A percentile compares a stretch with the other conserved stretches of the same genome.
Evolutionary conservation across 2,797 vertebrate genomes (phyloP).

Genomic region (Phataginus tricuspis): DNA sequence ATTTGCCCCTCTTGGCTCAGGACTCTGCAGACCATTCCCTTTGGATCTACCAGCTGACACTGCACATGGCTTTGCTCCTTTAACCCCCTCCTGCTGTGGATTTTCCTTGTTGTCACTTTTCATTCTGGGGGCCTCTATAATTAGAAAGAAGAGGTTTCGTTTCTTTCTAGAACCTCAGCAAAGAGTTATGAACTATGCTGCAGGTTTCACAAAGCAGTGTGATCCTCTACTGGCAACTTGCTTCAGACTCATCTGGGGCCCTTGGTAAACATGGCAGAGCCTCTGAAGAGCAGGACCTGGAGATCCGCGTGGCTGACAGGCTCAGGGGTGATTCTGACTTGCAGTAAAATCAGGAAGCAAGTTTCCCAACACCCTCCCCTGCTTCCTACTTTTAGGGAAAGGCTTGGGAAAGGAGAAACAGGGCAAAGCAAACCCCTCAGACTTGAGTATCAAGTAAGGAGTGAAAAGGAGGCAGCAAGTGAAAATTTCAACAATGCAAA

Average conservation of each 20-base stretch:
- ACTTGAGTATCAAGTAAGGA: not conserved
- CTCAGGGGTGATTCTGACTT: not conserved
- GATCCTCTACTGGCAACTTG: not conserved
- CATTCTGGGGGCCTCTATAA: slow-evolving; percentile 69
- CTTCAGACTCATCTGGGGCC: not conserved
- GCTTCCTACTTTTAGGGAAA: slow-evolving; percentile 50
- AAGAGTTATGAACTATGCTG: not conserved
- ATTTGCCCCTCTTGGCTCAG: slow-evolving; percentile 31
- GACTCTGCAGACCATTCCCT: slow-evolving; percentile 50
- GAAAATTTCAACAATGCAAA: slow-evolving; percentile 1
- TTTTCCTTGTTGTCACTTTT: slow-evolving; percentile 78
- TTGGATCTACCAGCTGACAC: slow-evolving; percentile 43
- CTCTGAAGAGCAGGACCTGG: not conserved
- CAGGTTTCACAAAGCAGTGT: not conserved
- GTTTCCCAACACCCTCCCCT: not conserved
- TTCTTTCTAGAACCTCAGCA: slow-evolving; percentile 48
- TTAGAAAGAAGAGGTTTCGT: slow-evolving; percentile 68
- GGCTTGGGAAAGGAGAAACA: slow-evolving; percentile 15
- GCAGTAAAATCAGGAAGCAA: slow-evolving; percentile 43
- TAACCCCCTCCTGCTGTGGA: slow-evolving; percentile 65
- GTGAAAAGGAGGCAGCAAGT: not conserved
- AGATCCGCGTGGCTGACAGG: not conserved
- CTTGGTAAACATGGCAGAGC: not conserved
- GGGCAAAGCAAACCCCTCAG: not conserved
- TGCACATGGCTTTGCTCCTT: slow-evolving; percentile 63